These are phyloP conservation scores for Stenodema calcarata DNA, from an alignment of 2,888 invertebrate genomes.

Conservation along the genomic window DNA sequence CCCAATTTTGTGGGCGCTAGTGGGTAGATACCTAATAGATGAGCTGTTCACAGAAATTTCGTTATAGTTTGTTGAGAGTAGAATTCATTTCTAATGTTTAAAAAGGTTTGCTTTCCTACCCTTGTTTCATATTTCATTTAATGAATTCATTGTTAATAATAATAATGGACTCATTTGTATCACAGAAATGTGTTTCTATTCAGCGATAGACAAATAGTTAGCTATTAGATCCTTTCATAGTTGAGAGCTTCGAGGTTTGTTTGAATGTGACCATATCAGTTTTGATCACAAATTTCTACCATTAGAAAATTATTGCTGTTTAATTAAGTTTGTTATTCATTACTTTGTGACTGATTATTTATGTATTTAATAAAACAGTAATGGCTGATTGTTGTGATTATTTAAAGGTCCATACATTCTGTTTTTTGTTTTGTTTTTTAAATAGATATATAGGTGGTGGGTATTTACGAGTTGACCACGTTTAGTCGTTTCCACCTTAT, in stretches of 20 bases:
- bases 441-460: no score
- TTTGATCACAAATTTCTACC: conserved; percentile 1
- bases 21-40: neutral
- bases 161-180: neutral
- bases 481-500: no score
- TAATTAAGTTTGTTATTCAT: neutral
- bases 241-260: neutral
- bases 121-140: neutral
- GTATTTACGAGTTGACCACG: no score
- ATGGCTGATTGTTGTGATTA: neutral
- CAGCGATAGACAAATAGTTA: neutral
- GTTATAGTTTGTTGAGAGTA: neutral
- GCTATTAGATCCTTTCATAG: neutral
- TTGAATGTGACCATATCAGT: conserved; percentile 14
- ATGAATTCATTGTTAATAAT: neutral
- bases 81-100: neutral
- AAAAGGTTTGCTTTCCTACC: neutral
- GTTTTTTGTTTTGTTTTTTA: no score
- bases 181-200: neutral
- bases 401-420: no score
- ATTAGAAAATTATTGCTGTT: neutral
- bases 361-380: conserved; percentile 1
- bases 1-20: neutral
- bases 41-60: neutral
- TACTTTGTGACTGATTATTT: conserved; percentile 13